Base-by-base conservation (phyloP, 1,140 invertebrate species). In the Lordiphosa collinella region DNA sequence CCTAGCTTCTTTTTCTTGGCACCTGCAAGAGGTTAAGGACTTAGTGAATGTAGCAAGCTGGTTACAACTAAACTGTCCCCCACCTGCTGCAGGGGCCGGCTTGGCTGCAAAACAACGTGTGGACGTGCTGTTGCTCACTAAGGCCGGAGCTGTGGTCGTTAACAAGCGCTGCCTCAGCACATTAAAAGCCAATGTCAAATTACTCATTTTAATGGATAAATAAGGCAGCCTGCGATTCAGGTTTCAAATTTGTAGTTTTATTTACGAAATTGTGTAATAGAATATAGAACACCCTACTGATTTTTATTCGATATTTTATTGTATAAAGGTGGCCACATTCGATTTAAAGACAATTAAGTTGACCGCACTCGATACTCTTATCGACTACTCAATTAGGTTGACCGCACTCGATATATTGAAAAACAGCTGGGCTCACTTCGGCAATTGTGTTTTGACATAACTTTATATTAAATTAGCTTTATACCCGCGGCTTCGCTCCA, bases 1-100 rank as follows among this genome's bases (percentile, higher is more conserved):
- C 91, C 92, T 50, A 92, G 91, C 86, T 93, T 94, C 56, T 91
- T 91, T 70, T 59, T 91, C 90, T 74, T 91, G 37, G 50, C 43
- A 11, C 65, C 63, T 62, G 25, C 43, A 18, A 16, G 9, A 4
- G 9, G 3, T 46, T 37, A 18, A 63, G 22, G 4, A 3, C 11
- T 5, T 8, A 14, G 13, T 31, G 6, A 8, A 2, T 13, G n/a
- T 12, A 25, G 12, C 12, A 40, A 11, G 9, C 9, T 16, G 6
- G 6, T 31, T 29, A 3, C 18, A 18, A 4, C 1, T 29, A 1
- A 3, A 25, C 5, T 8, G 18, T 8, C 4, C 31, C 51, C 70
- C 10, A 84, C 79, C 69, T 54, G 56, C 16, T 0, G 79, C 65
- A 6, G 50, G 62, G 4, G 47, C 68, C 16, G 85, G 85, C 22